A percentile compares a stretch with the other conserved stretches of the same genome.
Evolutionary conservation across 2,888 invertebrate genomes (phyloP).

Genomic region (Gastrophysa polygoni): DNA sequence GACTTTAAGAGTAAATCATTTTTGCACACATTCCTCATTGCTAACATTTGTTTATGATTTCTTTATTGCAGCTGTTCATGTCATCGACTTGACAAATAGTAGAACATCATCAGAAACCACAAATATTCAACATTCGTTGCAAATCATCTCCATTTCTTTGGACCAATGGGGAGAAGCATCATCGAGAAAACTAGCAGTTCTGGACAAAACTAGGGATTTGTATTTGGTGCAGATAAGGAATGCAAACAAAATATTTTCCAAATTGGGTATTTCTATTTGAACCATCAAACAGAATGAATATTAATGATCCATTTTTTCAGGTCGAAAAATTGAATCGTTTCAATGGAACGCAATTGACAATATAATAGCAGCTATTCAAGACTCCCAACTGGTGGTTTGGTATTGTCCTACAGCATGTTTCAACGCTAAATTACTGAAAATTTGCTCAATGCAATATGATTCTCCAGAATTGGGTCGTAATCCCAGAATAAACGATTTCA

Average conservation of each 20-base stretch:
- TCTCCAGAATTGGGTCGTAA: constrained; percentile 82
- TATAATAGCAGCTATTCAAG: constrained; percentile 79
- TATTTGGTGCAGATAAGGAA: constrained; percentile 79
- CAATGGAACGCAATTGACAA: constrained; percentile 80
- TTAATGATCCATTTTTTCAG: too few species aligned
- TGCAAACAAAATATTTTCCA: constrained; percentile 68
- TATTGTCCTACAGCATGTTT: constrained; percentile 78
- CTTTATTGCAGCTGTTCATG: constrained; percentile 70
- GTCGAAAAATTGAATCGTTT: constrained; percentile 63
- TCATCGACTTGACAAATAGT: constrained; percentile 81
- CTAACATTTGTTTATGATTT: background rate
- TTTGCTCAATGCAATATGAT: constrained; percentile 64
- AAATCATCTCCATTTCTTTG: constrained; percentile 80
- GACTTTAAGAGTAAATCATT: constrained; percentile 74
- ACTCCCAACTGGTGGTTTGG: constrained; percentile 81
- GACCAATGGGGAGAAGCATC: constrained; percentile 82
- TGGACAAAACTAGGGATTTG: constrained; percentile 89
- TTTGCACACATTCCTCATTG: background rate
- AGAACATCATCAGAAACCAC: constrained; percentile 74
- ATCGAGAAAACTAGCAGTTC: constrained; percentile 83
- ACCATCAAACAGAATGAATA: background rate
- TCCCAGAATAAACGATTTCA: constrained; percentile 79
- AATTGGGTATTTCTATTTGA: constrained; percentile 65
- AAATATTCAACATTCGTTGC: constrained; percentile 76
- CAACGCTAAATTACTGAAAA: constrained; percentile 71